Conservation (phyloP, 2,888 invertebrate species). For the Scrobipalpa costella region DNA sequence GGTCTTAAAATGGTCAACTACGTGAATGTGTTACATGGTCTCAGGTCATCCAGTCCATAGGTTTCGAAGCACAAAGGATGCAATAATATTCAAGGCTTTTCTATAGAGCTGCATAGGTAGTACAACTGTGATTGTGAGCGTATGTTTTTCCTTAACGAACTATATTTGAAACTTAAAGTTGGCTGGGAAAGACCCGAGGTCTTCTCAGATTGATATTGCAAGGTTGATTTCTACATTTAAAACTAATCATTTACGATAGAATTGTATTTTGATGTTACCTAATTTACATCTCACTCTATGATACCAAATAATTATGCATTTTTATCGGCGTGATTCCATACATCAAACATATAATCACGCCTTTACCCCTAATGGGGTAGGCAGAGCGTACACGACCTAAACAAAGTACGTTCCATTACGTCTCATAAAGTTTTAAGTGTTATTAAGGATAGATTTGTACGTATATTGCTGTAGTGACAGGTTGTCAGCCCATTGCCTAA, state of each 20-base stretch:
- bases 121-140: neutral
- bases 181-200: neutral
- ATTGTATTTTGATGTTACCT: too few species aligned
- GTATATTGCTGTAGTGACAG: too few species aligned
- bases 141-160: neutral
- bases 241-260: neutral
- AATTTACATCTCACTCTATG: too few species aligned
- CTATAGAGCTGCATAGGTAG: neutral
- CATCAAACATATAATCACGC: too few species aligned
- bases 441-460: too few species aligned
- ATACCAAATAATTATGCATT: too few species aligned
- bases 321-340: too few species aligned
- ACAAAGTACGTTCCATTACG: too few species aligned
- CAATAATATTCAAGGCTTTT: neutral
- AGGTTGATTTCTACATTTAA: neutral
- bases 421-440: too few species aligned
- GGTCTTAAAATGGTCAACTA: slow-evolving; percentile 31
- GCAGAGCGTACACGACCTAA: too few species aligned
- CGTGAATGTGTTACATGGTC: slow-evolving; percentile 49
- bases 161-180: neutral
- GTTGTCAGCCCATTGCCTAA: too few species aligned
- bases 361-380: too few species aligned
- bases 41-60: slow-evolving; percentile 3
- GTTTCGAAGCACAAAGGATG: slow-evolving; percentile 14
- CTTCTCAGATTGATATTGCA: neutral